Evolutionary conservation across 1,140 invertebrate genomes (phyloP).

Genomic region (Cydia pomonella): DNA sequence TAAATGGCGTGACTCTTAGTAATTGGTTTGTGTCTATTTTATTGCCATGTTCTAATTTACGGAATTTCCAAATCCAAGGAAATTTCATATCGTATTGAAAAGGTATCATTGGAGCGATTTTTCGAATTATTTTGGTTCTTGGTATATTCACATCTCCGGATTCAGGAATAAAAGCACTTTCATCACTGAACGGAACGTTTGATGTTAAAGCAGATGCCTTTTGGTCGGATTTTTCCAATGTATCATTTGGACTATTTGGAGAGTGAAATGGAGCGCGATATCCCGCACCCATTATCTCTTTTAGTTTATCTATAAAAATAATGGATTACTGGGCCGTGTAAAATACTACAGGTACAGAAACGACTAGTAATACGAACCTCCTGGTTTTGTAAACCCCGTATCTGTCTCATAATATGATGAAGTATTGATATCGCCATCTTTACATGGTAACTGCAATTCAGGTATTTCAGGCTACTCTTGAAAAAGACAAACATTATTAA

Average conservation of each 20-base stretch:
- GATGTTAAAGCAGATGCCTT: neutral
- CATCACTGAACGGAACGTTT: neutral
- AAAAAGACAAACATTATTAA: neutral
- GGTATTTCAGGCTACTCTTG: constrained; percentile 9
- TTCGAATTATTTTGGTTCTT: constrained; percentile 52
- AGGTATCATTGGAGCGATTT: constrained; percentile 60
- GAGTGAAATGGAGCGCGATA: neutral
- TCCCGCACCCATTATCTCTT: neutral
- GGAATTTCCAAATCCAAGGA: constrained; percentile 64
- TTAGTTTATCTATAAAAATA: constrained; percentile 1
- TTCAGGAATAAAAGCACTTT: constrained; percentile 17
- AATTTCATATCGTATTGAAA: constrained; percentile 53
- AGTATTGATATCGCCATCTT: neutral
- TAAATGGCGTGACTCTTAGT: constrained; percentile 58
- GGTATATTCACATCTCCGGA: constrained; percentile 18
- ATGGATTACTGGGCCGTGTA: neutral
- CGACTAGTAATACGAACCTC: neutral
- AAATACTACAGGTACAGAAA: neutral
- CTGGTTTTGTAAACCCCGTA: neutral
- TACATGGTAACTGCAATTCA: neutral
- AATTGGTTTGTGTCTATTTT: constrained; percentile 56
- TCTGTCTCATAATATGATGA: constrained; percentile 5
- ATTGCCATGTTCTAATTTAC: constrained; percentile 45
- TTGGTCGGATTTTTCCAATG: neutral
- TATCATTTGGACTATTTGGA: neutral